Conservation (phyloP, 1,140 invertebrate species). For the Cydia amplana region DNA sequence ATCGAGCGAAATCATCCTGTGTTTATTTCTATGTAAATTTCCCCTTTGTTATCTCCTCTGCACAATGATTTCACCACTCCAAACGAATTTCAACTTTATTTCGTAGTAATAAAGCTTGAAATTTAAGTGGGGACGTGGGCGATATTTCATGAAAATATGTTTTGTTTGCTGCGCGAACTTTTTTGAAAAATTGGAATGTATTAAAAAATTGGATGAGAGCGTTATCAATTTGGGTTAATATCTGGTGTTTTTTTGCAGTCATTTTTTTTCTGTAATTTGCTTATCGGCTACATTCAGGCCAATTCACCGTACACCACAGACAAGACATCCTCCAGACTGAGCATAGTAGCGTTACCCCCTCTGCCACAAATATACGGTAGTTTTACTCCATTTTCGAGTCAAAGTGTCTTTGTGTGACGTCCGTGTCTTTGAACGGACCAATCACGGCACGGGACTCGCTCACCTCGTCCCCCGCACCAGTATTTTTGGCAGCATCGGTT, state of each 20-base stretch:
- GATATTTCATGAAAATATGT: constrained; percentile 28
- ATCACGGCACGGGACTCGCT: too few relatives aligned
- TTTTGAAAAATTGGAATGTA: constrained; percentile 26
- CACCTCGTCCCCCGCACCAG: too few relatives aligned
- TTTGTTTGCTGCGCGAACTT: not conserved
- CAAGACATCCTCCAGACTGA: too few relatives aligned
- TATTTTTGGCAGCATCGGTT: too few relatives aligned
- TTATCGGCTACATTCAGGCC: not conserved
- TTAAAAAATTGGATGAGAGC: constrained; percentile 20
- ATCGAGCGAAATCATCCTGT: constrained; percentile 45
- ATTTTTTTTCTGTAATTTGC: not conserved
- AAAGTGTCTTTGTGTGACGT: too few relatives aligned
- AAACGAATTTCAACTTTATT: not conserved
- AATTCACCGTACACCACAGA: too few relatives aligned
- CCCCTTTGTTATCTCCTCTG: constrained; percentile 45
- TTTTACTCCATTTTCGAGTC: too few relatives aligned
- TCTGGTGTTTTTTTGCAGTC: not conserved
- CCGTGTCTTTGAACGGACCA: too few relatives aligned
- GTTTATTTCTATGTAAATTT: constrained; percentile 53
- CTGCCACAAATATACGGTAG: too few relatives aligned
- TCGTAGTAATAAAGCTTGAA: not conserved
- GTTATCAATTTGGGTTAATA: constrained; percentile 23
- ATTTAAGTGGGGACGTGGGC: not conserved
- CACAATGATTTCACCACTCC: constrained; percentile 39
- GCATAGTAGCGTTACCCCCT: too few relatives aligned